Evolutionary conservation across 2,113 vertebrate species (phyloP), one percentile per base, ranked within the genome.

Genomic region (Hippocampus abdominalis): DNA sequence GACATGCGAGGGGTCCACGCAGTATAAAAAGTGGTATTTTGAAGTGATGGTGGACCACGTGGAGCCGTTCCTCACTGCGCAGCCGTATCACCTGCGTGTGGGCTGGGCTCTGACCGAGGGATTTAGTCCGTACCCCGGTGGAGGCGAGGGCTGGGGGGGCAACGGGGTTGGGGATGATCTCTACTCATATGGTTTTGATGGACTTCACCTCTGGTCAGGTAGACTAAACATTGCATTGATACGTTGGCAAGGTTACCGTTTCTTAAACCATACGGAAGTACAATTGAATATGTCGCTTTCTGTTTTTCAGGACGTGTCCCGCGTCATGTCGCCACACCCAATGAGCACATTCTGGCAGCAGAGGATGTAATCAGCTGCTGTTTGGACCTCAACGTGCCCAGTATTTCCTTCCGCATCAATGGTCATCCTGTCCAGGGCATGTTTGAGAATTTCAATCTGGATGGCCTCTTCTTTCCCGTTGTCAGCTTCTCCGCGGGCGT

Each of bases 341-440:
- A 81, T 70, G 91, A 94, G 76, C 95, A 96, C 79, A 65, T 90
- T 36, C 81, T 97, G 79, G 88, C 91, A 2, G 86, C 92, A 0
- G 95, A 95, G 25, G 95, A 97, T 1, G 95, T 96, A 20, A 88
- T 97, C 74, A 97, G 95, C 90, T 97, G 95, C 84, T 97, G 95
- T 78, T 84, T 97, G 80, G 95, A 97, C 78, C 89, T 97, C 66
- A 94, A 92, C 0, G 94, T 97, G 13, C 95, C 95, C 0, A 96
- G 94, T 46, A 96, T 96, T 83, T 97, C 95, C 65, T 95, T 97
- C 77, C 94, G 95, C 4, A 94, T 96, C 82, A 97, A 96, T 8
- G 95, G 95, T 10, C 93, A 94, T 75, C 95, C 95, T 0, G 95
- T 97, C 64, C 95, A 96, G 83, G 95, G 95, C 0, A 95, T 97